Base-by-base conservation (phyloP, 2,888 invertebrate genomes). In the Beris chalybata region DNA sequence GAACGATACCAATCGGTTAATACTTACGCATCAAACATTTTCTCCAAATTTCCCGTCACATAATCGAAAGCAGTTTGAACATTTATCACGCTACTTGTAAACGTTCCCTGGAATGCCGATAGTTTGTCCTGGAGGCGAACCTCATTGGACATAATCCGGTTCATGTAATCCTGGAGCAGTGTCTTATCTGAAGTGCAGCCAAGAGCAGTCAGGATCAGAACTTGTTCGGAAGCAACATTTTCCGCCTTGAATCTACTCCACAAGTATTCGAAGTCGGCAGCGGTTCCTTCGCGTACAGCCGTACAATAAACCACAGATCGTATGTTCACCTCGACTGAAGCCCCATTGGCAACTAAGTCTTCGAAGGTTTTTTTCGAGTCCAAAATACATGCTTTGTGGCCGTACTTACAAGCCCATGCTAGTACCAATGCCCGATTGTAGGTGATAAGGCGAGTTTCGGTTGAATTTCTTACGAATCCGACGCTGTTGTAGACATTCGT, bases 221-320 rank as follows among this genome's bases (percentile, higher is more conserved):
- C 83, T 76, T 89, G 86, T 77, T 93, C 92, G 0, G 88, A 85
- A 48, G 89, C 88, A 1, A 89, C 84, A 44, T 85, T 84, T 59
- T 86, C 83, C 0, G 71, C 75, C 59, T 78, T 74, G 78, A 87
- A 92, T 69, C 86, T 84, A 0, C 81, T 71, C 85, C 88, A 90
- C 29, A 91, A 78, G 72, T 82, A 85, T 1, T 86, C 74, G 85
- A 90, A 94, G 69, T 90, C 87, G 0, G 76, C 75, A n/a, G 75
- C 73, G 0, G 79, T 81, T 0, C 90, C 91, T 38, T 85, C 76
- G n/a, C 86, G 84, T 7, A 94, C 82, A 2, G 85, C 91, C 22
- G 85, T 86, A 75, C 93, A 93, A 79, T 92, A 93, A 0, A 93
- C 89, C 59, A 86, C 84, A 30, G 83, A 79, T 61, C 90, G 87